These are phyloP conservation scores for Melanaphis sacchari DNA, from an alignment of 1,140 invertebrate species.

Conservation along the genomic window DNA sequence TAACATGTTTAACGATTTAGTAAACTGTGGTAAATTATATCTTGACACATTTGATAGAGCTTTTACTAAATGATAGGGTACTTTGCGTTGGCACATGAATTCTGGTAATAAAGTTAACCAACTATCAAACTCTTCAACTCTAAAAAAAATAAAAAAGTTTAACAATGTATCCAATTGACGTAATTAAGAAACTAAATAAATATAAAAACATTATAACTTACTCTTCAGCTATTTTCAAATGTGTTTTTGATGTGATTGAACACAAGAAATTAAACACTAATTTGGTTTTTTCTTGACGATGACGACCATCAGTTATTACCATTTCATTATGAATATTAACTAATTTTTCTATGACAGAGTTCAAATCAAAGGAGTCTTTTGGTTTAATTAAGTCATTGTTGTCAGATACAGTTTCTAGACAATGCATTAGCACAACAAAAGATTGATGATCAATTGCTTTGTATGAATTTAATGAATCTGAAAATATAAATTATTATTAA, in stretches of 20 bases:
- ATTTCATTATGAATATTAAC: conserved; percentile 49
- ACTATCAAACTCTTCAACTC: conserved; percentile 39
- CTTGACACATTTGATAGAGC: conserved; percentile 28
- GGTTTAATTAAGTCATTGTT: not conserved
- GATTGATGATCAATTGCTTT: conserved; percentile 25
- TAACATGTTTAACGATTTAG: conserved; percentile 13
- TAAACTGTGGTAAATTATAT: conserved; percentile 47
- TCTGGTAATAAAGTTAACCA: conserved; percentile 47
- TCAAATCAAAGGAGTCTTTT: conserved; percentile 34
- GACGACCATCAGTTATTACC: not conserved
- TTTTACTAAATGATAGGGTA: conserved; percentile 43
- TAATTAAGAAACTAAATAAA: not conserved
- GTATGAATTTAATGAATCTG: conserved; percentile 37
- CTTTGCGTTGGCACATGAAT: conserved; percentile 47
- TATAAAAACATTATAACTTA: not conserved
- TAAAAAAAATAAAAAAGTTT: not conserved
- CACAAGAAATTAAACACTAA: conserved; percentile 43
- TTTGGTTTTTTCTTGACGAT: conserved; percentile 42
- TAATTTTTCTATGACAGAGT: conserved; percentile 41
- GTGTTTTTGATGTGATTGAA: conserved; percentile 46
- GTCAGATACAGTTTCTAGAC: conserved; percentile 16
- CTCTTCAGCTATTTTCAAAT: conserved; percentile 41
- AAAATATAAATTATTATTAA: not conserved
- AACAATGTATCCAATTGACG: not conserved
- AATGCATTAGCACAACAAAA: conserved; percentile 22